phyloP scores from a whole-genome alignment of 2,797 vertebrate species.

The Phataginus tetradactyla region DNA sequence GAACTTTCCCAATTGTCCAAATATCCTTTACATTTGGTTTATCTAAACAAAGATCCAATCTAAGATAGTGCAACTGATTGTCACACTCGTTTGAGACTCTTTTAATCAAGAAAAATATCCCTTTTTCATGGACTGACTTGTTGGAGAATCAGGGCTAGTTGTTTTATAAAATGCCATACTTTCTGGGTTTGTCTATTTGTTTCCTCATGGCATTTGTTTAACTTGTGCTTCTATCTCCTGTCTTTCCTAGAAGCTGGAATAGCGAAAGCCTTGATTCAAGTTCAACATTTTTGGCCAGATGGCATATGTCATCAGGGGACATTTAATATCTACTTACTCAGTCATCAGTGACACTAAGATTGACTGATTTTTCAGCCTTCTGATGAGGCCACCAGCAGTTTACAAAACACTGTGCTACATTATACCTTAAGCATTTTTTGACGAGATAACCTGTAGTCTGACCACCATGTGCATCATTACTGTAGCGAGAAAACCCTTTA shows the following conservation, averaged over 20 bases:
- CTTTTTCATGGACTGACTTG: neutral
- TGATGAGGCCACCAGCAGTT: neutral
- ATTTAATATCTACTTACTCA: neutral
- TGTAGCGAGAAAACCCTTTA: neutral
- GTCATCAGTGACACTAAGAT: neutral
- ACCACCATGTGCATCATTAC: neutral
- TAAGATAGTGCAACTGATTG: neutral
- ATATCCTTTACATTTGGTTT: neutral
- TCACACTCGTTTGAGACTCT: neutral
- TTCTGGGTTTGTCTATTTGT: neutral
- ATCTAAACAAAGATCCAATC: neutral
- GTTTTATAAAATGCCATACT: neutral
- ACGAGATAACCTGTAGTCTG: neutral
- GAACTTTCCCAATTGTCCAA: neutral
- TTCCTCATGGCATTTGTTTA: neutral
- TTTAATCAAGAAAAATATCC: neutral
- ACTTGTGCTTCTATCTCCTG: neutral
- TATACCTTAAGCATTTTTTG: neutral
- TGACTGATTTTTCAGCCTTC: neutral
- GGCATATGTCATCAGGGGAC: neutral
- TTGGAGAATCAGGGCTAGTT: neutral
- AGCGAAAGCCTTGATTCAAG: neutral
- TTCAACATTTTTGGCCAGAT: neutral
- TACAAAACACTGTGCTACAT: neutral
- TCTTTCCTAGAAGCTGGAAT: neutral